phyloP scores from a whole-genome alignment of 2,113 vertebrate species.

The Brachionichthys hirsutus region DNA sequence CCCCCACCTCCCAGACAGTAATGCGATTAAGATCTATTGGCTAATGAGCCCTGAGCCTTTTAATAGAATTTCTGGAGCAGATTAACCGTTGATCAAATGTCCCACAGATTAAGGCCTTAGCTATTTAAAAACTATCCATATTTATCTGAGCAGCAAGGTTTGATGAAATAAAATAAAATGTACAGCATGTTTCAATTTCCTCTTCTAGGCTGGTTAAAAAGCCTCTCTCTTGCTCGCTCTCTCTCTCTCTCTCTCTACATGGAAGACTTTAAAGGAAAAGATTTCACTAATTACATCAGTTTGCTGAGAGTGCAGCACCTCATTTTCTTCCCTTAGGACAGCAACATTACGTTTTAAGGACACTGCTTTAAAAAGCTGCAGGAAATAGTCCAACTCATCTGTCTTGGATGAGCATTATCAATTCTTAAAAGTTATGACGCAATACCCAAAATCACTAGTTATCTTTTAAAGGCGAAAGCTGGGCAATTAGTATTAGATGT shows the following conservation, averaged over 20 bases:
- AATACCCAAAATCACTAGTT: slow-evolving; percentile 48
- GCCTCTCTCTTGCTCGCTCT: not conserved
- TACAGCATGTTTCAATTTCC: not conserved
- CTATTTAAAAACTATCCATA: slow-evolving; percentile 52
- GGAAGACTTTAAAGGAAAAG: slow-evolving; percentile 21
- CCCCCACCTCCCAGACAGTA: slow-evolving; percentile 60
- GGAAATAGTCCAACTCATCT: slow-evolving; percentile 36
- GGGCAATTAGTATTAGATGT: slow-evolving; percentile 37
- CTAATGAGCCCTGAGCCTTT: slow-evolving; percentile 76
- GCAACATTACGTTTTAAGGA: slow-evolving; percentile 37
- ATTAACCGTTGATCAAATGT: slow-evolving; percentile 76
- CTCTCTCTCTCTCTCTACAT: not conserved
- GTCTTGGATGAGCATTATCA: slow-evolving; percentile 38
- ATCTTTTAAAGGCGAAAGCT: slow-evolving; percentile 43
- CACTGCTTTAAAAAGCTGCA: slow-evolving; percentile 40
- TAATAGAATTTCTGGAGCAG: slow-evolving; percentile 71
- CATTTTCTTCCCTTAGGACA: slow-evolving; percentile 25
- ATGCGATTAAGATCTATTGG: slow-evolving; percentile 79
- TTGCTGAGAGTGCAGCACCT: slow-evolving; percentile 28
- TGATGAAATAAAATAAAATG: not conserved
- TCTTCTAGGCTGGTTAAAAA: slow-evolving; percentile 1
- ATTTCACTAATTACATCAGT: slow-evolving; percentile 47
- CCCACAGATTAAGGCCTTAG: slow-evolving; percentile 61
- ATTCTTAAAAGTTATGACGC: slow-evolving; percentile 38
- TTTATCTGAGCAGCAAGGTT: slow-evolving; percentile 45